Conservation (phyloP, 1,140 invertebrate genomes). For the Stegodyphus mimosarum region DNA sequence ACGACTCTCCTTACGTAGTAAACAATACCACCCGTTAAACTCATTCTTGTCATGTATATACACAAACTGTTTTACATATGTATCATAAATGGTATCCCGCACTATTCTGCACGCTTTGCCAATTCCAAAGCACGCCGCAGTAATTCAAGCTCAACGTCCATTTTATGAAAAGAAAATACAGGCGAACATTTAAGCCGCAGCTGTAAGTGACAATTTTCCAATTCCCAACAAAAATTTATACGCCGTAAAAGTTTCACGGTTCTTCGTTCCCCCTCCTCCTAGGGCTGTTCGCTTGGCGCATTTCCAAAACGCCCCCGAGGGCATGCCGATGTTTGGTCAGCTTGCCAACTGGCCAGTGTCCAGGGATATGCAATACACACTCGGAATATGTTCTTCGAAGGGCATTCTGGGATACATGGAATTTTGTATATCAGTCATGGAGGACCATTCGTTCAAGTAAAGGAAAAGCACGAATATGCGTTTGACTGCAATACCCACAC, state of each 20-base stretch:
- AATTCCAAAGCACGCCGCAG: neutral
- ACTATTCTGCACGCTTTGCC: neutral
- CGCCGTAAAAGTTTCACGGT: neutral
- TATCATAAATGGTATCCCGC: neutral
- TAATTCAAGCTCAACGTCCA: neutral
- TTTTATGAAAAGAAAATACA: neutral
- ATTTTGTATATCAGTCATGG: too few species aligned
- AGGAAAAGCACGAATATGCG: too few species aligned
- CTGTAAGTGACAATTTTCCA: conserved; percentile 1
- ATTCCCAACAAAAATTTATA: neutral
- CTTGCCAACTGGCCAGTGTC: neutral
- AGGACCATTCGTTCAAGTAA: too few species aligned
- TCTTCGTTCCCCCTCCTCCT: neutral
- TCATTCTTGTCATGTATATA: neutral
- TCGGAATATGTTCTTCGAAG: neutral
- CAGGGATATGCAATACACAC: neutral
- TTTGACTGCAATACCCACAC: too few species aligned
- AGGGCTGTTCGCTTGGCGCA: neutral
- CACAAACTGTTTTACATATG: neutral
- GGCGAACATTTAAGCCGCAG: neutral
- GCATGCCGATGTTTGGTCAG: neutral
- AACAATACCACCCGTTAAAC: neutral
- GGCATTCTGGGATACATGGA: too few species aligned
- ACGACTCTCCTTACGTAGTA: neutral
- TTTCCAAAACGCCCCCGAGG: neutral